Evolutionary conservation across 2,113 vertebrate species (phyloP).

Genomic region (Eublepharis macularius): DNA sequence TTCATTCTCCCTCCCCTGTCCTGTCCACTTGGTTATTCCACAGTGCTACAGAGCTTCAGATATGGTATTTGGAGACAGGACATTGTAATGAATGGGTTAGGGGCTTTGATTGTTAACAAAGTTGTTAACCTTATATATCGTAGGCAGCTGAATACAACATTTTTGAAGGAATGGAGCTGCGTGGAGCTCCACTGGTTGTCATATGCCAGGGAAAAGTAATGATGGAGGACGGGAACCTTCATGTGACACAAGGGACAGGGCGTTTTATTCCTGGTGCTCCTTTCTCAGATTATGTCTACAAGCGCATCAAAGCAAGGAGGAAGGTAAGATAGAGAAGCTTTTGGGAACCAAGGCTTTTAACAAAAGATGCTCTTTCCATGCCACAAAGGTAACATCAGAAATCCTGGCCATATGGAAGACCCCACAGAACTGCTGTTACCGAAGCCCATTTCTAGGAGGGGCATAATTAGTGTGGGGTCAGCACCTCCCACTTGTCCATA

Average conservation of each 20-base stretch:
- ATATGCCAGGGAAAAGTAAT: slow-evolving; percentile 97
- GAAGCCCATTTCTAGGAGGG: neutral
- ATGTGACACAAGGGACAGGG: slow-evolving; percentile 86
- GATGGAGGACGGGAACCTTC: slow-evolving; percentile 92
- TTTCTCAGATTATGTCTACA: slow-evolving; percentile 94
- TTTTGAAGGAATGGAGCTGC: slow-evolving; percentile 96
- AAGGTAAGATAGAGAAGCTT: slow-evolving; percentile 80
- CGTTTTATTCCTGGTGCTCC: slow-evolving; percentile 91
- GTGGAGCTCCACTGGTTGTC: slow-evolving; percentile 88
- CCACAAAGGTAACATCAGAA: too few relatives aligned
- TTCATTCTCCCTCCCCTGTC: neutral
- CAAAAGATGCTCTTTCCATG: neutral
- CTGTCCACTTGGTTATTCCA: neutral
- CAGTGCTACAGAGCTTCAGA: neutral
- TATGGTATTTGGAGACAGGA: neutral
- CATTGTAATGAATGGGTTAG: neutral
- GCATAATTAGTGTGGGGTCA: neutral
- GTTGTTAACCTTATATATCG: neutral
- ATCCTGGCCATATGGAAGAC: neutral
- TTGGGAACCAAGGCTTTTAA: neutral
- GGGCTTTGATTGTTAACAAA: neutral
- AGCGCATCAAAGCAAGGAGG: slow-evolving; percentile 95
- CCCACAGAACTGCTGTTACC: neutral
- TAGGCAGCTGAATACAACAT: slow-evolving; percentile 95
- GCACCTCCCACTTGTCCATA: too few relatives aligned